Evolutionary conservation across 2,888 invertebrate genomes (phyloP).

Genomic region (Oscheius onirici): DNA sequence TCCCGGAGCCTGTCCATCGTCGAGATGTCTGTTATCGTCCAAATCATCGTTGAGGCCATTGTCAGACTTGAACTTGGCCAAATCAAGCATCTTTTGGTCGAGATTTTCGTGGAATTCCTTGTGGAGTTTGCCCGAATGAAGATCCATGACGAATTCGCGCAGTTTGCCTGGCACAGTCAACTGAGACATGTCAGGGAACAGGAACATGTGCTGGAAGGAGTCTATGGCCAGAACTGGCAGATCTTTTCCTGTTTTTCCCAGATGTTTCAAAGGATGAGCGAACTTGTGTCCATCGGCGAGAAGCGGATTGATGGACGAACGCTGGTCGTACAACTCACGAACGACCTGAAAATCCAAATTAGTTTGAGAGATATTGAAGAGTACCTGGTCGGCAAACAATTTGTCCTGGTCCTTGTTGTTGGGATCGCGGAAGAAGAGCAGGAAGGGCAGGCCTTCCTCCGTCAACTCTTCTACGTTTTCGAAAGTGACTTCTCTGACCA

Average conservation of each 20-base stretch:
- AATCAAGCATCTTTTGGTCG: slow-evolving; percentile 76
- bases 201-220: slow-evolving; percentile 98
- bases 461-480: slow-evolving; percentile 88
- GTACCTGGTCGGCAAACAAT: slow-evolving; percentile 80
- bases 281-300: slow-evolving; percentile 97
- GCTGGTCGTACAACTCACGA: slow-evolving; percentile 83
- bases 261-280: slow-evolving; percentile 95
- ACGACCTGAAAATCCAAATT: slow-evolving; percentile 76
- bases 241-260: slow-evolving; percentile 89
- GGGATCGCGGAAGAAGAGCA: slow-evolving; percentile 92
- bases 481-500: slow-evolving; percentile 94
- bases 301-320: slow-evolving; percentile 92
- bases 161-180: slow-evolving; percentile 70
- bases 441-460: slow-evolving; percentile 91
- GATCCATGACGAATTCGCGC: slow-evolving; percentile 81
- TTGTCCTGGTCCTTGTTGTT: slow-evolving; percentile 85
- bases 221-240: slow-evolving; percentile 96
- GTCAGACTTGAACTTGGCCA: slow-evolving; percentile 63
- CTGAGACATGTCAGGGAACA: slow-evolving; percentile 84
- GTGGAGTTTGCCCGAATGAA: slow-evolving; percentile 95
- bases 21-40: slow-evolving; percentile 36
- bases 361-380: slow-evolving; percentile 1
- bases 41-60: slow-evolving; percentile 46
- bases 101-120: slow-evolving; percentile 96
- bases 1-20: slow-evolving; percentile 72